Conservation (phyloP, 1,140 invertebrate genomes). For the Samia ricini region DNA sequence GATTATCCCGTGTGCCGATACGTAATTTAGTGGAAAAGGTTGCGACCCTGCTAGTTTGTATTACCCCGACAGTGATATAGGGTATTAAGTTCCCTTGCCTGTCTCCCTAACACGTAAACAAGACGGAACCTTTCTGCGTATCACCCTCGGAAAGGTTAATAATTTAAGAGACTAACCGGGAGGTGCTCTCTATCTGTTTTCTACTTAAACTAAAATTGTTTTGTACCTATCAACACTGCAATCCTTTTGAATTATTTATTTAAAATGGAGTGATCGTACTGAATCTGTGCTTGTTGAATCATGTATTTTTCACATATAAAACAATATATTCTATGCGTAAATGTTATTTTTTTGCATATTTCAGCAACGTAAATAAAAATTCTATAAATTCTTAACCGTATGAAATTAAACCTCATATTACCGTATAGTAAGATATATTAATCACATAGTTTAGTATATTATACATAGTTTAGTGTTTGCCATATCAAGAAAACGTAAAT, state of each 20-base stretch:
- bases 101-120: slow-evolving; percentile 74
- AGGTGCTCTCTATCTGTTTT: slow-evolving; percentile 56
- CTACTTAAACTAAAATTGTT: slow-evolving; percentile 53
- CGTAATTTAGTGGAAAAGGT: slow-evolving; percentile 76
- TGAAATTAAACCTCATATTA: too few relatives aligned
- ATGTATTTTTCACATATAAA: not conserved
- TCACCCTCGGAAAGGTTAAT: slow-evolving; percentile 69
- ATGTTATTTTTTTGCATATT: too few relatives aligned
- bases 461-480: too few relatives aligned
- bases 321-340: too few relatives aligned
- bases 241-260: slow-evolving; percentile 34
- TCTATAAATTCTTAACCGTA: too few relatives aligned
- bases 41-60: slow-evolving; percentile 69
- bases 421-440: too few relatives aligned
- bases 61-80: slow-evolving; percentile 73
- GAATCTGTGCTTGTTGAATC: not conserved
- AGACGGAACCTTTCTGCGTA: slow-evolving; percentile 72
- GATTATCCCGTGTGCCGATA: slow-evolving; percentile 73
- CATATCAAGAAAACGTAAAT: too few relatives aligned
- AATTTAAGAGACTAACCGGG: slow-evolving; percentile 72
- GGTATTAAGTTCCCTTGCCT: slow-evolving; percentile 72
- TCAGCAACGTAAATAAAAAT: too few relatives aligned
- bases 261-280: not conserved
- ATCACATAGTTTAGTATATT: too few relatives aligned
- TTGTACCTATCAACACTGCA: slow-evolving; percentile 38